phyloP scores from a whole-genome alignment of 1,140 invertebrate species.

The Lepidurus couesii region DNA sequence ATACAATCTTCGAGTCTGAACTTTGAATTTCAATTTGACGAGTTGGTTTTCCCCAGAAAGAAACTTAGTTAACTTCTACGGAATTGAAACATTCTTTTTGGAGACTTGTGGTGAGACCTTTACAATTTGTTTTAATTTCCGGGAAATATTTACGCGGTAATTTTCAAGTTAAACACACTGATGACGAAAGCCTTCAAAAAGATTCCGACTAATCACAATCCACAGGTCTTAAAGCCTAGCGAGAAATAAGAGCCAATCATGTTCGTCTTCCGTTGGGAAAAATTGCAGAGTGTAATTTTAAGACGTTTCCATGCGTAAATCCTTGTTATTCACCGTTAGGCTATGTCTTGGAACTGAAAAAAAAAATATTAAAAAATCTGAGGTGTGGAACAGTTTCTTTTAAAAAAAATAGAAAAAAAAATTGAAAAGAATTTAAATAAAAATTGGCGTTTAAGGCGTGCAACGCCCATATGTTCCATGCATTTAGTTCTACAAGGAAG shows the following conservation, averaged over 20 bases:
- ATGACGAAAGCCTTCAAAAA: neutral
- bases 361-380: neutral
- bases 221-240: neutral
- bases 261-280: neutral
- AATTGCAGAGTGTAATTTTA: neutral
- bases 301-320: neutral
- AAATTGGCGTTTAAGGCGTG: neutral
- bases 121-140: no score
- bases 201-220: neutral
- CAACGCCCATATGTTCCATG: slow-evolving; percentile 4
- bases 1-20: no score
- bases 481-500: neutral
- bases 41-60: no score
- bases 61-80: no score
- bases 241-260: neutral
- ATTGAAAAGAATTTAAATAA: neutral
- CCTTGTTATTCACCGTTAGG: neutral
- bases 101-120: no score
- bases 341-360: no score
- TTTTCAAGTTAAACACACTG: neutral
- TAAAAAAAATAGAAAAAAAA: neutral
- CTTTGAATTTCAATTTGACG: no score
- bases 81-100: no score
- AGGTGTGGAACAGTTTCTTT: neutral
- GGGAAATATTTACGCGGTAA: no score